Base-by-base conservation (phyloP, 37 sponge, comb jelly and placozoan genomes). In the Aplysina aerophoba region DNA sequence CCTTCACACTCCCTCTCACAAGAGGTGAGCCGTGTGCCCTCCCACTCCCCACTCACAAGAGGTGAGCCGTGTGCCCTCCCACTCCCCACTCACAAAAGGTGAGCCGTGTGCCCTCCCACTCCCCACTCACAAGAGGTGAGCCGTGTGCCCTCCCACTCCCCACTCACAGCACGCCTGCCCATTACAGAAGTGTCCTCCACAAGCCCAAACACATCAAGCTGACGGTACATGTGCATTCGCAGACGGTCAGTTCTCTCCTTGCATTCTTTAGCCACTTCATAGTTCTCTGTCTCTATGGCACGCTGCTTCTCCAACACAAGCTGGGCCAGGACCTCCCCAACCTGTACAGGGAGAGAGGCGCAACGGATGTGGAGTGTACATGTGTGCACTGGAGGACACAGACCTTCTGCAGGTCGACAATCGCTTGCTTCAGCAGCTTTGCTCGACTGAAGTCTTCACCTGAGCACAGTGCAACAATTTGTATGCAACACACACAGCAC, bases 211-310 rank as follows among this genome's bases (percentile, higher is more conserved):
- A 88, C 36, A 36, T 61, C 67, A 8, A 82, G 84, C 40, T 83
- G 83, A 2, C 83, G 71, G 56, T 83, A 88, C 15, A 83, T 66
- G 19, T 83, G 83, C 55, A 34, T 4, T 31, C 88, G 41, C 22
- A 88, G 27, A 20, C 39, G 27, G 34, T 87, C 87, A 40, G 60
- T 37, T 63, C 83, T 85, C 33, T 86, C 83, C 90, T 93, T 96
- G 79, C 82, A 91, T 34, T 80, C 75, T 72, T 89, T 74, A 38
- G 97, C 97, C 0, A 80, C 60, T 65, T 93, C 97, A 69, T 91
- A 96, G 86, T 96, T 89, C 69, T 96, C 97, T 59, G 84, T 86
- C 55, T 88, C 88, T 24, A 96, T 85, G n/a, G 97, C 97, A 20
- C 55, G 55, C 64, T 83, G 88, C 92, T 96, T 96, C 81, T 96